Evolutionary conservation across 2,888 invertebrate genomes (phyloP), one percentile per base, ranked within the genome.

Genomic region (Pristionchus exspectatus): DNA sequence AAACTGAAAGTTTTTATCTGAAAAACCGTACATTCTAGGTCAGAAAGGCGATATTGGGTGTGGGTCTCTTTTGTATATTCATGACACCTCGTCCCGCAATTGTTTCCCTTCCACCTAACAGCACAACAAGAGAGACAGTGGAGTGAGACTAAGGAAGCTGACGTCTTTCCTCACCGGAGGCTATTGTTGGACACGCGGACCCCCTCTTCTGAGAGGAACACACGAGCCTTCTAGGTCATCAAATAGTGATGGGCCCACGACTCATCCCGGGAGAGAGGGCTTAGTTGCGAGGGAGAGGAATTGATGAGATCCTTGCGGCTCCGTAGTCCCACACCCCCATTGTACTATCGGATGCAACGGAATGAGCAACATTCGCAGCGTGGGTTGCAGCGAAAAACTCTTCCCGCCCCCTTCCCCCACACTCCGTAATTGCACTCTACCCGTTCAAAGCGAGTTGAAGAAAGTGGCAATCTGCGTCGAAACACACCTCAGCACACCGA

Each of bases 161-260:
- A 81, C 81, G 81, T 81, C 27, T 7, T 24, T 54, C 27, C 50
- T 44, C 24, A 44, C 38, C 38, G 38, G 21, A 81, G n/a, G 81
- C 81, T 81, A 81, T 81, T 81, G 81, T 81, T 81, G 50, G 81
- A 50, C 77, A 33, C 33, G 44, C 44, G 44, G 44, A 50, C 44
- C 44, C 44, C 44, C 44, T 50, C 44, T 50, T 9, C 44, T 50
- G 44, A 50, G 10, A 50, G 44, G 44, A 50, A 50, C 44, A 50
- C 44, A 50, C 44, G 44, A 50, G 44, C 44, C 44, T 50, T 50
- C 44, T 50, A 38, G 74, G 74, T 74, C 38, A 74, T 74, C 38
- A 74, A 74, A 38, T 50, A 72, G 12, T 59, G 21, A 59, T 21
- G 59, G 59, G 21, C 59, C 63, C 24, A 63, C 24, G 10, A 10